Percentiles rank a stretch among this genome's conserved stretches.
These are phyloP conservation scores for Patella caerulea DNA, from an alignment of 2,888 invertebrate genomes.

Conservation along the genomic window DNA sequence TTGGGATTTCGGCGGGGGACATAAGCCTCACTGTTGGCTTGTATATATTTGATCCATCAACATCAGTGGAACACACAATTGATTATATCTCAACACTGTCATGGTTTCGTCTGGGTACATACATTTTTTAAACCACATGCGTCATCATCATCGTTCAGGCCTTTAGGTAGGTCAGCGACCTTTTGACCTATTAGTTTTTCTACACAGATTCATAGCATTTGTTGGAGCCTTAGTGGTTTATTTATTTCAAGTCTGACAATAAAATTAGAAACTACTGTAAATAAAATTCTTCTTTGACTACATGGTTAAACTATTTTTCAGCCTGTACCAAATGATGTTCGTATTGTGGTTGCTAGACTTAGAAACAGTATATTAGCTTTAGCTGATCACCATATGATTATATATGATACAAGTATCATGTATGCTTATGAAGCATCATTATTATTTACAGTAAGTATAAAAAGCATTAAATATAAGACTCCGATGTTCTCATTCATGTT, in stretches of 20 bases:
- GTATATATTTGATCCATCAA: no score
- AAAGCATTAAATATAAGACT: not conserved
- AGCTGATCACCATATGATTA: conserved; percentile 87
- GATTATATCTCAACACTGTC: no score
- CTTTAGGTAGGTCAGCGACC: no score
- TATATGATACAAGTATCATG: conserved; percentile 92
- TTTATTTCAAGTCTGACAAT: not conserved
- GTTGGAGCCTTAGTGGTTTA: not conserved
- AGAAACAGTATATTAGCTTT: conserved; percentile 91
- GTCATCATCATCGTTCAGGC: no score
- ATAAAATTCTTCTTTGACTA: not conserved
- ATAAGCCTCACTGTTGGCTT: no score
- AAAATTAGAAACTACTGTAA: not conserved
- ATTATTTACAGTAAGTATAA: conserved; percentile 79
- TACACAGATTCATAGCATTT: no score
- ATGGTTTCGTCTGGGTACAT: no score
- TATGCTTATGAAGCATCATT: conserved; percentile 92
- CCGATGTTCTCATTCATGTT: no score
- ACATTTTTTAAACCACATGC: no score
- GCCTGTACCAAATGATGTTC: conserved; percentile 81
- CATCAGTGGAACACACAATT: no score
- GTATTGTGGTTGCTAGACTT: conserved; percentile 89
- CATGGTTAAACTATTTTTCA: conserved; percentile 60
- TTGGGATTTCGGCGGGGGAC: no score
- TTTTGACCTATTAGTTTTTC: no score